These are phyloP conservation scores for Orientallactaga sibirica DNA, from an alignment of 2,797 vertebrate species.

Conservation along the genomic window DNA sequence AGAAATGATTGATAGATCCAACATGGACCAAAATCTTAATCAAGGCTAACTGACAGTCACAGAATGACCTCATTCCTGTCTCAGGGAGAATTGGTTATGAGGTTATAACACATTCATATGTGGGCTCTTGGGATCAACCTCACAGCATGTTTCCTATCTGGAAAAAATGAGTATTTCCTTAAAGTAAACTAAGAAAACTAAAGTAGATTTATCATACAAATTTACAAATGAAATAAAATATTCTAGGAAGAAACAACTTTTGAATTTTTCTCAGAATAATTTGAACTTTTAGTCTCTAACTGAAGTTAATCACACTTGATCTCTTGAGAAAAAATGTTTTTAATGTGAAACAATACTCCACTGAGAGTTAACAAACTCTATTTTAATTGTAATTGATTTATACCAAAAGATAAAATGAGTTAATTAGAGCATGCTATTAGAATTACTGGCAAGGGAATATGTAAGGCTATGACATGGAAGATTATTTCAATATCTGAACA, in stretches of 20 bases:
- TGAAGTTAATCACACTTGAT: constrained; percentile 89
- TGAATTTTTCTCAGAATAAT: constrained; percentile 80
- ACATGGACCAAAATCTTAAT: neutral
- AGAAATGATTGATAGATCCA: neutral
- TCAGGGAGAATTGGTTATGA: no score
- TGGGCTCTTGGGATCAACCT: neutral
- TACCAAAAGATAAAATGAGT: constrained; percentile 89
- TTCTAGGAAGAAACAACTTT: constrained; percentile 57
- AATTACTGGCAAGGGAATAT: constrained; percentile 86
- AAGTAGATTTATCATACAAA: neutral
- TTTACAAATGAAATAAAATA: constrained; percentile 50
- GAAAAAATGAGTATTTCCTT: constrained; percentile 20
- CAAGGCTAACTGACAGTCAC: neutral
- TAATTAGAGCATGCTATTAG: constrained; percentile 88
- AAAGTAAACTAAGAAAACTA: constrained; percentile 31
- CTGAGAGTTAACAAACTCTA: constrained; percentile 87
- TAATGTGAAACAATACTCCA: constrained; percentile 86
- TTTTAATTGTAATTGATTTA: constrained; percentile 91
- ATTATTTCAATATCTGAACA: constrained; percentile 81
- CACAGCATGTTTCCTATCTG: neutral
- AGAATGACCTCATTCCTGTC: fast-evolving
- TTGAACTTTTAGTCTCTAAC: constrained; percentile 86
- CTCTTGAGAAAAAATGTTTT: constrained; percentile 89
- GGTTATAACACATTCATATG: neutral
- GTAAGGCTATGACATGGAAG: constrained; percentile 81